phyloP scores from a whole-genome alignment of 2,797 vertebrate species.

The Triplophysa yarkandensis region DNA sequence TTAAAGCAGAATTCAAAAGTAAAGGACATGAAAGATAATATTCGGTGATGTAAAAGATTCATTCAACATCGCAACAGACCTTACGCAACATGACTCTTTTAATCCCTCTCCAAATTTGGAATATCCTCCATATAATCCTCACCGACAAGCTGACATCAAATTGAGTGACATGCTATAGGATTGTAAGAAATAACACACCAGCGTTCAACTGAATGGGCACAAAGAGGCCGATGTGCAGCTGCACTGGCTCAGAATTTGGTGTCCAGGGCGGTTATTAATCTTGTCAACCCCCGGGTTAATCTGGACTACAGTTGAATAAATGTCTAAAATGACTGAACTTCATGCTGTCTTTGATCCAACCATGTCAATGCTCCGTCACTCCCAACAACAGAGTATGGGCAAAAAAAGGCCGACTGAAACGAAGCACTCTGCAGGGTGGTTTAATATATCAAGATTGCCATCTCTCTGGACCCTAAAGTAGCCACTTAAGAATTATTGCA shows the following conservation, averaged over 20 bases:
- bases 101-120: conserved; percentile 25
- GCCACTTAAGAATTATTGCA: conserved; percentile 32
- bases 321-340: conserved; percentile 65
- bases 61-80: not conserved
- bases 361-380: conserved; percentile 36
- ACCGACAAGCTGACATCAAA: conserved; percentile 36
- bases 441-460: conserved; percentile 45
- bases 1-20: not conserved
- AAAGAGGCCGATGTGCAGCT: conserved; percentile 46
- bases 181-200: conserved; percentile 31
- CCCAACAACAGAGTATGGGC: conserved; percentile 40
- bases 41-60: not conserved
- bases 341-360: conserved; percentile 46
- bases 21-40: not conserved
- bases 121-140: conserved; percentile 36
- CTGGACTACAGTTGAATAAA: conserved; percentile 61
- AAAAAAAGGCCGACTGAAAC: conserved; percentile 31
- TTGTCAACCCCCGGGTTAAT: conserved; percentile 69
- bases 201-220: conserved; percentile 27
- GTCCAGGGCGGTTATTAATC: conserved; percentile 63
- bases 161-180: conserved; percentile 42
- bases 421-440: conserved; percentile 42
- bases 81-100: conserved; percentile 12
- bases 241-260: conserved; percentile 46
- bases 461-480: conserved; percentile 11